Percentiles rank a stretch among this genome's conserved stretches.
phyloP scores from a whole-genome alignment of 1,140 invertebrate species.

The Zaprionus kolodkinae region DNA sequence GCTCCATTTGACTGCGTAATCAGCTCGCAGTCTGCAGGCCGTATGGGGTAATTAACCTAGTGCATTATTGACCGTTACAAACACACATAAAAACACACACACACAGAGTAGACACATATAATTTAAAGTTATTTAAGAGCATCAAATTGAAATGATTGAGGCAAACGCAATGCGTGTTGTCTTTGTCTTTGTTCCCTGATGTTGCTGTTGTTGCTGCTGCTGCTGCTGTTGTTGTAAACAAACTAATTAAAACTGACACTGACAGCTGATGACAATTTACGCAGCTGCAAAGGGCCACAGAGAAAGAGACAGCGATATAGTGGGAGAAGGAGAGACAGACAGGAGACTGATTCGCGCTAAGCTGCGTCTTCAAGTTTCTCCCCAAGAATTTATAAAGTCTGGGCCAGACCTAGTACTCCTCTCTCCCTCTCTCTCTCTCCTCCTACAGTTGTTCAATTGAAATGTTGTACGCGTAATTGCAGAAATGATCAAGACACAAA shows the following conservation, averaged over 20 bases:
- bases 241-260: constrained; percentile 83
- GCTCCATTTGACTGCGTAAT: constrained; percentile 4
- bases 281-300: constrained; percentile 51
- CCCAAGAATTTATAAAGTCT: constrained; percentile 51
- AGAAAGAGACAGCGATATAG: too few species aligned
- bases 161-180: constrained; percentile 42
- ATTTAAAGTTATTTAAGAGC: constrained; percentile 62
- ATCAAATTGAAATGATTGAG: constrained; percentile 77
- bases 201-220: constrained; percentile 21
- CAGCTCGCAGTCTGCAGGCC: not conserved
- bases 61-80: constrained; percentile 69
- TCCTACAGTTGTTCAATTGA: constrained; percentile 63
- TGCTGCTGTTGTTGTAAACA: constrained; percentile 68
- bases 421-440: constrained; percentile 2
- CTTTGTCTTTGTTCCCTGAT: constrained; percentile 34
- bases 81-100: constrained; percentile 24
- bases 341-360: constrained; percentile 40
- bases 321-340: not conserved
- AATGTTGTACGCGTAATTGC: constrained; percentile 81
- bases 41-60: constrained; percentile 68
- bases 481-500: constrained; percentile 2
- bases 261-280: constrained; percentile 80
- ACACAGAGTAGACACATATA: constrained; percentile 24
- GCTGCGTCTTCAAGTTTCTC: constrained; percentile 48
- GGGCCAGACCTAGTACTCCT: constrained; percentile 10